Evolutionary conservation across 2,113 vertebrate species (phyloP).

Genomic region (Plecturocebus donacophilus): DNA sequence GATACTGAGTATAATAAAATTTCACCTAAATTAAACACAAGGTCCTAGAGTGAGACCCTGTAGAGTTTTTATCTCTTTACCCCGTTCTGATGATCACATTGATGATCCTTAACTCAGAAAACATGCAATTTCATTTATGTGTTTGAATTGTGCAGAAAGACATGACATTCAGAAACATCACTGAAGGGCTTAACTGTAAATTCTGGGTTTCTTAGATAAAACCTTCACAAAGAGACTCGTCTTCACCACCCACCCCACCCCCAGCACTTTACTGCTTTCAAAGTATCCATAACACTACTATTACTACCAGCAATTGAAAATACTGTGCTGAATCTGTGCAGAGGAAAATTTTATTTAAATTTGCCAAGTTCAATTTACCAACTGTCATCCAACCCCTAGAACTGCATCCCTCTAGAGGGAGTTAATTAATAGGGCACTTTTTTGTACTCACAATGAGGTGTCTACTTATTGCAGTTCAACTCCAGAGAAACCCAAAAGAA

Average conservation of each 20-base stretch:
- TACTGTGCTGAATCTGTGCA: neutral
- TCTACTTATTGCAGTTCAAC: neutral
- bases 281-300: neutral
- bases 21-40: constrained; percentile 1
- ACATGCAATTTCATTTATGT: neutral
- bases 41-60: neutral
- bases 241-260: too few species aligned
- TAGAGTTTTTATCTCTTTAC: neutral
- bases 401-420: neutral
- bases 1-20: neutral
- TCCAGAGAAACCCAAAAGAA: neutral
- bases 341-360: constrained; percentile 20
- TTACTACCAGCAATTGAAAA: neutral
- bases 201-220: neutral
- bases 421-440: neutral
- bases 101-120: neutral
- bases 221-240: neutral
- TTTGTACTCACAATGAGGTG: neutral
- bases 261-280: neutral
- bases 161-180: neutral
- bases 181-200: neutral
- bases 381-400: neutral
- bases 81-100: neutral
- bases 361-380: constrained; percentile 21
- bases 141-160: constrained; percentile 8